Conservation (phyloP, 2,797 vertebrate genomes). For the Oreochromis grahami region DNA sequence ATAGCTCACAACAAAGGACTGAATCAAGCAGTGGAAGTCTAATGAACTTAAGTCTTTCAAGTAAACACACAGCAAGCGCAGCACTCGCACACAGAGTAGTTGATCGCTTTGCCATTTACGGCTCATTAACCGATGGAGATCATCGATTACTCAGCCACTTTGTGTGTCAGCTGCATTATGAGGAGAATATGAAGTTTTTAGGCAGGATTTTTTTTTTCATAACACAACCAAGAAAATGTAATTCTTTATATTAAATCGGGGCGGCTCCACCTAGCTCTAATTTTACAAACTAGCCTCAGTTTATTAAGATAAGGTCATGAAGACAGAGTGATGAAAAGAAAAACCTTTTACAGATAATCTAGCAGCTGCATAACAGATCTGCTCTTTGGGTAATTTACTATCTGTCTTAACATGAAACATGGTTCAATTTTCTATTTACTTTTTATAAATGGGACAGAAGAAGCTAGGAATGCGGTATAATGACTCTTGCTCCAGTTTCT, state of each 20-base stretch:
- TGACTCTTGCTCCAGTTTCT: not conserved
- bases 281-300: not conserved
- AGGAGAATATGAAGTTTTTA: not conserved
- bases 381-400: not conserved
- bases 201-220: fast-evolving
- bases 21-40: not conserved
- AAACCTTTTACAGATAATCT: not conserved
- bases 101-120: constrained; percentile 2
- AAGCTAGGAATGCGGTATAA: not conserved
- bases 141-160: constrained; percentile 11
- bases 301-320: not conserved
- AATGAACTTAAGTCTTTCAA: constrained; percentile 18
- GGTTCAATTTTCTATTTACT: not conserved
- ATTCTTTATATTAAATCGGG: not conserved
- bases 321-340: not conserved
- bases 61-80: not conserved
- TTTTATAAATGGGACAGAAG: not conserved
- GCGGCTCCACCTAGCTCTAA: not conserved
- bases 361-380: not conserved
- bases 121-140: constrained; percentile 18
- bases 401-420: not conserved
- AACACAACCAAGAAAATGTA: not conserved
- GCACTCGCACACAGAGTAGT: not conserved
- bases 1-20: constrained; percentile 7
- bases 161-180: not conserved